phyloP scores from a whole-genome alignment of 2,797 vertebrate genomes.

The Cryptoprocta ferox region DNA sequence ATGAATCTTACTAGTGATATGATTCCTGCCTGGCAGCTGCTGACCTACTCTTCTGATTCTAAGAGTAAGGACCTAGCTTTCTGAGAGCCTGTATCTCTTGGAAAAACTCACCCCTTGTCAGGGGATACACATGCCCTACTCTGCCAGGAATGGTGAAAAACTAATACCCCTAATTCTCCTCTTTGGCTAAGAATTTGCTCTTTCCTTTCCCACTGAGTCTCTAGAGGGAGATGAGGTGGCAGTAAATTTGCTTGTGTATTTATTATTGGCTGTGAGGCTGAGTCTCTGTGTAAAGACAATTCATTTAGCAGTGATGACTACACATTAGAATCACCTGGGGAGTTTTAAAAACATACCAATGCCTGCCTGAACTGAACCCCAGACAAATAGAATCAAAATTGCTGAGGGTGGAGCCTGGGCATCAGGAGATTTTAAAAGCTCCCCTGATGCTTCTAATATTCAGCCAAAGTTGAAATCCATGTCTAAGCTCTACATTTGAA shows the following conservation, averaged over 20 bases:
- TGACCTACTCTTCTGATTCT: background rate
- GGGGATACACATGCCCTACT: background rate
- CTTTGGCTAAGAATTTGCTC: background rate
- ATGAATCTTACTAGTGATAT: background rate
- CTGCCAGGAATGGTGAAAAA: slow-evolving; percentile 21
- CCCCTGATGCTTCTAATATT: background rate
- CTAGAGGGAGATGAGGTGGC: background rate
- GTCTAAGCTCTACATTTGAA: background rate
- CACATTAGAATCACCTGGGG: slow-evolving; percentile 19
- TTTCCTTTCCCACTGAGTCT: slow-evolving; percentile 26
- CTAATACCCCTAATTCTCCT: background rate
- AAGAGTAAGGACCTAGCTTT: background rate
- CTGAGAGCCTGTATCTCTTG: background rate
- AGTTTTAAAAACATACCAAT: slow-evolving; percentile 2
- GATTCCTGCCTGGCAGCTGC: background rate
- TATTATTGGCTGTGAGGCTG: background rate
- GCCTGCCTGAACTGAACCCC: background rate
- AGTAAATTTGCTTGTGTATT: slow-evolving; percentile 19
- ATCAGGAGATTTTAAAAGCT: background rate
- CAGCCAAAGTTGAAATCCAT: background rate
- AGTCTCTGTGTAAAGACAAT: background rate
- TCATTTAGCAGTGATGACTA: background rate
- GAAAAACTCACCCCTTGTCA: background rate
- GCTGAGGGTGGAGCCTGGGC: background rate
- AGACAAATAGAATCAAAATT: background rate